These are phyloP conservation scores for Ammospiza maritima DNA, from an alignment of 2,797 vertebrate species.

Conservation along the genomic window DNA sequence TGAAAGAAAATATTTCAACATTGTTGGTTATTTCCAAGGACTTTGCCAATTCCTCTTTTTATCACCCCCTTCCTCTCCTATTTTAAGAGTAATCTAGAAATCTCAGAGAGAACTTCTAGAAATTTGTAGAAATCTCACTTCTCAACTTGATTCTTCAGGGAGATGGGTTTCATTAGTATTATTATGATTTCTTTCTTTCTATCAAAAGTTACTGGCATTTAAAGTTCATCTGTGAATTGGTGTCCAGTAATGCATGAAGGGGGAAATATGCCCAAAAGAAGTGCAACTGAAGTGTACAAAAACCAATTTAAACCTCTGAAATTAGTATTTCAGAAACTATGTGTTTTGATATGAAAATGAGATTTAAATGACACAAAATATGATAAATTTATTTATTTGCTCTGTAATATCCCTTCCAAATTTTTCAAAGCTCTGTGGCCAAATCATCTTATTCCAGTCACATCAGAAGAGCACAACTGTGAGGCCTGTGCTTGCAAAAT, in stretches of 20 bases:
- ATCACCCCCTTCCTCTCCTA: not conserved
- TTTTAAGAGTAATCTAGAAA: not conserved
- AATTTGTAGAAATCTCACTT: not conserved
- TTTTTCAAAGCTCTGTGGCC: not conserved
- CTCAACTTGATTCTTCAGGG: not conserved
- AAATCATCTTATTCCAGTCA: conserved; percentile 1
- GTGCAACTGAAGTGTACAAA: not conserved
- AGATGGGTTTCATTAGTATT: not conserved
- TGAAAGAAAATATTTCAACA: not conserved
- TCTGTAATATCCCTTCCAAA: not conserved
- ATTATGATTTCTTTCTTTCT: not conserved
- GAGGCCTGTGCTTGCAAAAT: not conserved
- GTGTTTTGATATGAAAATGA: not conserved
- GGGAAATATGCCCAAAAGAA: not conserved
- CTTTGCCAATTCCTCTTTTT: not conserved
- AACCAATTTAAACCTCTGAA: not conserved
- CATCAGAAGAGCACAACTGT: not conserved
- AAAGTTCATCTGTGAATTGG: not conserved
- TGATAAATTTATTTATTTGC: conserved; percentile 1
- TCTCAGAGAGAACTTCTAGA: not conserved
- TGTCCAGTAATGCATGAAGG: not conserved
- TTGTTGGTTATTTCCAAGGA: not conserved
- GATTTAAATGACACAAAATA: not conserved
- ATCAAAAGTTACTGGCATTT: not conserved
- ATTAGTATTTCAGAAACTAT: not conserved